Evolutionary conservation across 1,140 invertebrate species (phyloP).

Genomic region (Bombus confusus): DNA sequence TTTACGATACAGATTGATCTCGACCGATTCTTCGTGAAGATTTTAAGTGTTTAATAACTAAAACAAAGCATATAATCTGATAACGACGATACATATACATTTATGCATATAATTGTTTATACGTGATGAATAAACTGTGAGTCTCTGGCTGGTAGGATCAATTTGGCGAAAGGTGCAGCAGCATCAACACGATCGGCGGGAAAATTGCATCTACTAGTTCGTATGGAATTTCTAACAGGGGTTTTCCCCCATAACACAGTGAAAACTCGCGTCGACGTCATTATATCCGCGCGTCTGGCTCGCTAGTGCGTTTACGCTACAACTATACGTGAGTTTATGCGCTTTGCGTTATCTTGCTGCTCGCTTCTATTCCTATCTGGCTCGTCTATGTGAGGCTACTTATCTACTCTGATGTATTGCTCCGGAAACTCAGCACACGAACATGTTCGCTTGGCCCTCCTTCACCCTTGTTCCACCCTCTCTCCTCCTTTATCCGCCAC

Average conservation of each 20-base stretch:
- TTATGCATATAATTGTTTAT: too few species aligned
- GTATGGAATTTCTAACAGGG: background rate
- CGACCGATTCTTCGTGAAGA: too few species aligned
- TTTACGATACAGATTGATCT: too few species aligned
- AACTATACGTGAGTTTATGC: conserved; percentile 48
- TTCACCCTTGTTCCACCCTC: too few species aligned
- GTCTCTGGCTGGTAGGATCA: too few species aligned
- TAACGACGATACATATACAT: too few species aligned
- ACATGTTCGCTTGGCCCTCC: conserved; percentile 17
- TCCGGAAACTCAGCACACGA: conserved; percentile 60
- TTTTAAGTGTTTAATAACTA: too few species aligned
- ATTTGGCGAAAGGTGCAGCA: background rate
- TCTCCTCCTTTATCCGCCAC: background rate
- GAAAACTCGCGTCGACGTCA: conserved; percentile 50
- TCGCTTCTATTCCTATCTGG: conserved; percentile 49
- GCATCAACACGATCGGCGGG: background rate
- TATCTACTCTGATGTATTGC: conserved; percentile 65
- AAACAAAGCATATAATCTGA: too few species aligned
- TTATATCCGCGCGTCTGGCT: conserved; percentile 47
- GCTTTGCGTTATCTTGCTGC: conserved; percentile 58
- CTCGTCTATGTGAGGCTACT: conserved; percentile 52
- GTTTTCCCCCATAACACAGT: background rate
- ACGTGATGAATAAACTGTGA: too few species aligned
- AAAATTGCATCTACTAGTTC: background rate
- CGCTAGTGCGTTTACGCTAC: conserved; percentile 44